phyloP scores from a whole-genome alignment of 2,888 invertebrate species.

The Malacosoma neustria region DNA sequence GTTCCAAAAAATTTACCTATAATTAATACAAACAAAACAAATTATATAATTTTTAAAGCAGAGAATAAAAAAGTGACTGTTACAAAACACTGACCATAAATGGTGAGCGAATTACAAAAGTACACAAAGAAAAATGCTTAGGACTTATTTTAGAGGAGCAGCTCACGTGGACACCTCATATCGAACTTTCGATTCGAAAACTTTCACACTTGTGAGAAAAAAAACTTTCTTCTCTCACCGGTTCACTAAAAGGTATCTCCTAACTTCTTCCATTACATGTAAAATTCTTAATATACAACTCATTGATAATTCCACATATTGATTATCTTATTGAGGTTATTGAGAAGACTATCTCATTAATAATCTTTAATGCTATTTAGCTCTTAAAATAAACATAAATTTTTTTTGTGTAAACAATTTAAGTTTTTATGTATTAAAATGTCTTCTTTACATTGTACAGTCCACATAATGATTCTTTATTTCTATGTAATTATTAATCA shows the following conservation, averaged over 20 bases:
- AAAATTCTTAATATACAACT: constrained; percentile 9
- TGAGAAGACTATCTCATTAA: too few species aligned
- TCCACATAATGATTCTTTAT: too few species aligned
- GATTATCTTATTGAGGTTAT: too few species aligned
- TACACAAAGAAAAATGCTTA: constrained; percentile 12
- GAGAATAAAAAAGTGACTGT: constrained; percentile 4
- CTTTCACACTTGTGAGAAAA: constrained; percentile 6
- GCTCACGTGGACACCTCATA: constrained; percentile 12
- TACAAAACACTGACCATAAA: constrained; percentile 3
- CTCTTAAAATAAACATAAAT: too few species aligned
- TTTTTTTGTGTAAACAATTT: too few species aligned
- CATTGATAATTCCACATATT: too few species aligned
- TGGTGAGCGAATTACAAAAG: constrained; percentile 3
- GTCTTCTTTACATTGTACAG: too few species aligned
- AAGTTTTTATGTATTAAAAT: too few species aligned
- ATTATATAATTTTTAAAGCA: constrained; percentile 1
- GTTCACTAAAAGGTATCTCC: constrained; percentile 5
- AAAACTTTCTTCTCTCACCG: constrained; percentile 11
- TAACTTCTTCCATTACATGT: constrained; percentile 5
- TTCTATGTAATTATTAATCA: too few species aligned
- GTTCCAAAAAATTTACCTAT: too few species aligned
- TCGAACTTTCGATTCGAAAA: too few species aligned
- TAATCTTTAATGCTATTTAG: too few species aligned
- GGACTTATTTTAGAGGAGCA: constrained; percentile 11
- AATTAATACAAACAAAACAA: neutral